Evolutionary conservation across 2,113 vertebrate genomes (phyloP).

Genomic region (Rousettus leschenaultii): DNA sequence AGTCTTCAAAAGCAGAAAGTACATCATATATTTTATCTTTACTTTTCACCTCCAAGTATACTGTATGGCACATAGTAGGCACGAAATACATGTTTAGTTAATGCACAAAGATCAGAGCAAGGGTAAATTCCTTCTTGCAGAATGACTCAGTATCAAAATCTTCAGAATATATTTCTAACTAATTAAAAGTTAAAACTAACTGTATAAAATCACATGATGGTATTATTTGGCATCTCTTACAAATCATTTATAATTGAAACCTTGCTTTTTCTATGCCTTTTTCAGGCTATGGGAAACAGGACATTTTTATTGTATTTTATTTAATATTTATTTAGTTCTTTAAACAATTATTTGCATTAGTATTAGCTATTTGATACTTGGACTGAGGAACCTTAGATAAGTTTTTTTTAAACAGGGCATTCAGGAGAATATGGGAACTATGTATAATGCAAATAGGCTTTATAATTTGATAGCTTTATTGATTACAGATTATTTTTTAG

Average conservation of each 20-base stretch:
- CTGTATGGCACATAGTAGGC: background rate
- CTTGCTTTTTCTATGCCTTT: conserved; percentile 4
- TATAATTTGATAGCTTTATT: conserved; percentile 61
- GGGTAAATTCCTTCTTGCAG: conserved; percentile 8
- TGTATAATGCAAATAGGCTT: conserved; percentile 55
- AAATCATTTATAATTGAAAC: conserved; percentile 20
- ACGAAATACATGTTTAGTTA: background rate
- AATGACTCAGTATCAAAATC: background rate
- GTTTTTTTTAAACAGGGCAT: background rate
- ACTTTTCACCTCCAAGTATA: background rate
- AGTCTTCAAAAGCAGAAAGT: conserved; percentile 4
- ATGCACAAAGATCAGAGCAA: background rate
- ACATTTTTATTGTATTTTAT: conserved; percentile 24
- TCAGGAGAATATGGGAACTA: conserved; percentile 48
- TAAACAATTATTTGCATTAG: conserved; percentile 35
- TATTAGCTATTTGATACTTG: background rate
- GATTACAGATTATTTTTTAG: conserved; percentile 55
- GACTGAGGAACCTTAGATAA: conserved; percentile 61
- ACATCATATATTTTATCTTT: background rate
- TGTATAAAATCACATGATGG: conserved; percentile 27
- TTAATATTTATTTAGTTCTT: conserved; percentile 46
- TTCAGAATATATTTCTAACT: conserved; percentile 31
- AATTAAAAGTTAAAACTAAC: conserved; percentile 28
- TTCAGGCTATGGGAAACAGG: background rate
- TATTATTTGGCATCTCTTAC: conserved; percentile 35